Conservation (phyloP, 2,888 invertebrate species). For the Eristalinus aeneus region DNA sequence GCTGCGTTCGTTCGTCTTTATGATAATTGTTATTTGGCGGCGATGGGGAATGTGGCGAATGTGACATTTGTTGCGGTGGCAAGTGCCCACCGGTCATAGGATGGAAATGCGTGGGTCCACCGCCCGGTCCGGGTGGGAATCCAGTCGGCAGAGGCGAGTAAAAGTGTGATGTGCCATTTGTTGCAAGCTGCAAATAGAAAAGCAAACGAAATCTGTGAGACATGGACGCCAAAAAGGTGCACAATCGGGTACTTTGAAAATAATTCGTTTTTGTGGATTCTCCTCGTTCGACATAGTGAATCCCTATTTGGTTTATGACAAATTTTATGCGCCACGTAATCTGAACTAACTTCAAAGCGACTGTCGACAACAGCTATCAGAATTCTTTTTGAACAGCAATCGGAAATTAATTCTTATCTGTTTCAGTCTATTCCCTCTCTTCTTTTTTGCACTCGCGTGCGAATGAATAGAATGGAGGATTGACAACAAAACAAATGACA, state of each 20-base stretch:
- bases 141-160: constrained; percentile 84
- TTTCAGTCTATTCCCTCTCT: background rate
- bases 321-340: constrained; percentile 35
- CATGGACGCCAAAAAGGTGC: background rate
- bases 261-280: constrained; percentile 16
- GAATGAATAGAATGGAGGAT: constrained; percentile 15
- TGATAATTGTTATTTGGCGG: constrained; percentile 86
- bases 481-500: constrained; percentile 31
- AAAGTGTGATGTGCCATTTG: constrained; percentile 87
- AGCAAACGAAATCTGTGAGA: background rate
- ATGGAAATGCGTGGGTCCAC: constrained; percentile 77
- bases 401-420: constrained; percentile 31
- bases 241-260: constrained; percentile 53
- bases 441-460: background rate
- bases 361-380: background rate
- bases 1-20: constrained; percentile 90
- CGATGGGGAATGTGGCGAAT: constrained; percentile 86
- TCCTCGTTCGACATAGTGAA: constrained; percentile 8
- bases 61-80: constrained; percentile 81
- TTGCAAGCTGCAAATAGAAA: constrained; percentile 83
- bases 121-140: constrained; percentile 81
- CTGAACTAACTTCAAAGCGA: constrained; percentile 12
- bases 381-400: background rate
- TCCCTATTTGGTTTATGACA: background rate
- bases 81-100: constrained; percentile 78